phyloP scores from a whole-genome alignment of 2,888 invertebrate genomes.

The Nezara viridula region DNA sequence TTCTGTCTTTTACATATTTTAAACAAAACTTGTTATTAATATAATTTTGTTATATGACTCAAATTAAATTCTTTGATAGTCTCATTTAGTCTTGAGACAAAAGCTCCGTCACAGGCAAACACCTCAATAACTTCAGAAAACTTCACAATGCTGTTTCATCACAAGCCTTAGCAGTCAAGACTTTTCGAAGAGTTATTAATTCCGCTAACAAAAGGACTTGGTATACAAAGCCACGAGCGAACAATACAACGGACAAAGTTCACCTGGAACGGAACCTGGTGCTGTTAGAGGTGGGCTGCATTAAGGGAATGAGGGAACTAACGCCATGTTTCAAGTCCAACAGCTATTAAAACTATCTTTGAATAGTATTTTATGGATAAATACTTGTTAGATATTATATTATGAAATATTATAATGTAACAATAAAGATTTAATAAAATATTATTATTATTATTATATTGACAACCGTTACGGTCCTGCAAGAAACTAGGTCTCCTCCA shows the following conservation, averaged over 20 bases:
- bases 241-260: constrained; percentile 36
- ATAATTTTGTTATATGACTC: not conserved
- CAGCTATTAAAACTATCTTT: not conserved
- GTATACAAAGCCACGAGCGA: not conserved
- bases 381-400: too few relatives aligned
- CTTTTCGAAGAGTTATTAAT: constrained; percentile 31
- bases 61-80: not conserved
- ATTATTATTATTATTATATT: too few relatives aligned
- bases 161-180: constrained; percentile 9
- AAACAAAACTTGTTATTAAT: too few relatives aligned
- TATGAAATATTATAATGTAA: too few relatives aligned
- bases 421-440: too few relatives aligned
- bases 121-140: not conserved
- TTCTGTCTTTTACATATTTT: too few relatives aligned
- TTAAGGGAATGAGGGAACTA: not conserved
- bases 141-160: not conserved
- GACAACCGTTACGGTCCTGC: too few relatives aligned
- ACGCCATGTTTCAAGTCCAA: not conserved
- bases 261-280: constrained; percentile 1
- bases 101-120: not conserved
- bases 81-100: not conserved
- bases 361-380: not conserved
- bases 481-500: too few relatives aligned
- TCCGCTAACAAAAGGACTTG: constrained; percentile 5
- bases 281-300: not conserved